phyloP scores from a whole-genome alignment of 1,140 invertebrate species.

The Cheumatopsyche charites region DNA sequence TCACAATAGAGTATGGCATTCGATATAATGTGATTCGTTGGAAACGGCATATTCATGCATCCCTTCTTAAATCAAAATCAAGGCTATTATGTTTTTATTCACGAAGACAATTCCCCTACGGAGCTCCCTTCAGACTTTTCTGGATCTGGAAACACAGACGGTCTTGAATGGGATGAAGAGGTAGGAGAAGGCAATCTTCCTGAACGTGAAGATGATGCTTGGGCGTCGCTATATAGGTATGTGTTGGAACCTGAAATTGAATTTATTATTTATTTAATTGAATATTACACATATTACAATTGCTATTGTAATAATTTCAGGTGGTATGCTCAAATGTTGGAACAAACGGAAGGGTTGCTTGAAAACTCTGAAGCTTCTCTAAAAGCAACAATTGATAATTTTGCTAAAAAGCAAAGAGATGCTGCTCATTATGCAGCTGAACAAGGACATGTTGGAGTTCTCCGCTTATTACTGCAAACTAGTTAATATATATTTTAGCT shows the following conservation, averaged over 20 bases:
- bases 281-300: neutral
- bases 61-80: conserved; percentile 45
- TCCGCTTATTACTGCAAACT: conserved; percentile 42
- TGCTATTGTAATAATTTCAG: no score
- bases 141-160: conserved; percentile 25
- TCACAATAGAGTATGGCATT: neutral
- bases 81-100: conserved; percentile 46
- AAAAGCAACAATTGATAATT: conserved; percentile 19
- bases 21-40: conserved; percentile 2
- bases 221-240: conserved; percentile 44
- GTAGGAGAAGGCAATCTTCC: conserved; percentile 28
- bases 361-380: conserved; percentile 12
- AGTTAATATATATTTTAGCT: conserved; percentile 33
- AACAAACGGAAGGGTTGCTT: conserved; percentile 44
- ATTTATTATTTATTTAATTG: conserved; percentile 11
- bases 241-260: neutral
- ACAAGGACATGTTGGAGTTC: conserved; percentile 43
- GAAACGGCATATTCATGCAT: conserved; percentile 28
- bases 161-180: conserved; percentile 48
- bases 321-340: conserved; percentile 47
- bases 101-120: conserved; percentile 42
- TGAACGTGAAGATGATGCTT: conserved; percentile 42
- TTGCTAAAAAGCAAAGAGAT: conserved; percentile 31
- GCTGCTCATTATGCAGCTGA: conserved; percentile 47
- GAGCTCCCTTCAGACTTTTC: conserved; percentile 38